phyloP scores from a whole-genome alignment of 2,888 invertebrate genomes.

The Camptogramma bilineatum region DNA sequence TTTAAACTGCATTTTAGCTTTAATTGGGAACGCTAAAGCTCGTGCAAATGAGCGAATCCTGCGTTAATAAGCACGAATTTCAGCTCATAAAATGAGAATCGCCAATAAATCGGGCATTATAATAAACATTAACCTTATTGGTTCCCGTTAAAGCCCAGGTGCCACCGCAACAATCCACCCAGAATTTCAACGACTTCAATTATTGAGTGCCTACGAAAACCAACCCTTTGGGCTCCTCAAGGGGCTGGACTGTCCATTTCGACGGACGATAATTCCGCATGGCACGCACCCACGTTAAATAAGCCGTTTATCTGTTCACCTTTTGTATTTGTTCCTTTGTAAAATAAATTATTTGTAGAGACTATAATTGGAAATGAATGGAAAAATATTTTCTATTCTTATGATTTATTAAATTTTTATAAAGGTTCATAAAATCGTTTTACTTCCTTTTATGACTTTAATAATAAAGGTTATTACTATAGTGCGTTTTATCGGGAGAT shows the following conservation, averaged over 20 bases:
- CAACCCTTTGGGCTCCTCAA: constrained; percentile 79
- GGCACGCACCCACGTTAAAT: constrained; percentile 71
- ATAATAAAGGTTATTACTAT: too few species aligned
- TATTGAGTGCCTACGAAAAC: constrained; percentile 81
- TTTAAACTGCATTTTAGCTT: constrained; percentile 78
- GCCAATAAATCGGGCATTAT: constrained; percentile 82
- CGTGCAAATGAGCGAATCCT: constrained; percentile 71
- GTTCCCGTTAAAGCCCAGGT: constrained; percentile 75
- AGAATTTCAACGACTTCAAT: constrained; percentile 84
- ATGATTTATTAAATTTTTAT: neutral
- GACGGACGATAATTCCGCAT: constrained; percentile 71
- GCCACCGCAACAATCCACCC: constrained; percentile 76
- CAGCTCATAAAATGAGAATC: constrained; percentile 77
- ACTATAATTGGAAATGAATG: constrained; percentile 16
- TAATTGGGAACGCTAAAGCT: constrained; percentile 78
- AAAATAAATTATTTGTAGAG: constrained; percentile 30
- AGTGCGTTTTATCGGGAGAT: too few species aligned
- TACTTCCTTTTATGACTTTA: neutral
- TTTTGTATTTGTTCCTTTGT: constrained; percentile 57
- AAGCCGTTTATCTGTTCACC: constrained; percentile 62
- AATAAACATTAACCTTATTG: constrained; percentile 83
- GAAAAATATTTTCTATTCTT: constrained; percentile 1
- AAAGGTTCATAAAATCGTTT: neutral
- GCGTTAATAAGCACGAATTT: constrained; percentile 75
- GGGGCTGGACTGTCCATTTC: constrained; percentile 80